Evolutionary conservation across 2,888 invertebrate species (phyloP).

Genomic region (Drosophila phalerata): DNA sequence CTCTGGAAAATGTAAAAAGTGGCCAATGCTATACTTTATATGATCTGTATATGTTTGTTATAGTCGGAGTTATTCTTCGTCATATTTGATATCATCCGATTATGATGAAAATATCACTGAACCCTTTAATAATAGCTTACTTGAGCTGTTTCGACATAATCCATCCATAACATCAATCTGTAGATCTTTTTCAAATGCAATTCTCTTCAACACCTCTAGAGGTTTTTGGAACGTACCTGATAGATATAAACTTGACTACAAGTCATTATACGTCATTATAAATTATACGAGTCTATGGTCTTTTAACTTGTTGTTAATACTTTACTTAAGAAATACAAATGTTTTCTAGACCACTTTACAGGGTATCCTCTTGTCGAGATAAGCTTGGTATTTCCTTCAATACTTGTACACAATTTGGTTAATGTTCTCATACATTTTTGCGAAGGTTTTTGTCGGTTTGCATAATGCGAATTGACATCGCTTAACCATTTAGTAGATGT

Average conservation of each 20-base stretch:
- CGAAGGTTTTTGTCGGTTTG: slow-evolving; percentile 2
- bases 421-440: slow-evolving; percentile 9
- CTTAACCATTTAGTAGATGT: slow-evolving; percentile 40
- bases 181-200: too few species aligned
- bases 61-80: neutral
- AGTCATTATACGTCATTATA: too few species aligned
- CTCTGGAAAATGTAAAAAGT: neutral
- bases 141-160: too few species aligned
- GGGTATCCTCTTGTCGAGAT: neutral
- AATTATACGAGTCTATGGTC: too few species aligned
- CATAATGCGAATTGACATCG: slow-evolving; percentile 30
- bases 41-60: neutral
- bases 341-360: neutral
- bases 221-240: too few species aligned
- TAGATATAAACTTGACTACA: too few species aligned
- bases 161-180: too few species aligned
- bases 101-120: too few species aligned
- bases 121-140: too few species aligned
- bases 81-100: neutral
- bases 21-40: neutral
- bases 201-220: too few species aligned
- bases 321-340: neutral
- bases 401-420: neutral
- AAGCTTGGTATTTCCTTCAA: too few species aligned
- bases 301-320: too few species aligned